Base-by-base conservation (phyloP, 2,888 invertebrate species). In the Melitaea athalia region DNA sequence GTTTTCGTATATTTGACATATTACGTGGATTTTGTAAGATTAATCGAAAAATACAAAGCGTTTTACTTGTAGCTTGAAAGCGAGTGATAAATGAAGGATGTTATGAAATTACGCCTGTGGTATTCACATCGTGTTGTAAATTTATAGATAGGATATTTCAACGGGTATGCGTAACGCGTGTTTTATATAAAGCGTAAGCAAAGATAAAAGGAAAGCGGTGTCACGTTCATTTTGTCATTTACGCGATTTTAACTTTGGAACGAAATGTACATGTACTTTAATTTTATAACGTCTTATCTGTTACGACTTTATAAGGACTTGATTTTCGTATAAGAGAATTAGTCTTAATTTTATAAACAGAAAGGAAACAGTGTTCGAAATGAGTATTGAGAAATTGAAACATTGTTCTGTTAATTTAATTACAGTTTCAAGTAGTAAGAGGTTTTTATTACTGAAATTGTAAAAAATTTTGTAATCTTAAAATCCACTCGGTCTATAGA, bases 41-140 rank as follows among this genome's bases (percentile, higher is more conserved):
- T 74, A 76, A 73, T 75, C 70, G 72, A 71, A 72, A 74, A 74
- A 74, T 72, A 74, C 65, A 62, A 50, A 45, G 70, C 71, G 63
- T 71, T 70, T 64, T 69, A 65, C 75, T 71, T 73, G 67, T 66
- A 69, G 69, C 69, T 53, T 66, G 68, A 67, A 70, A 66, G 69
- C 70, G 59, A 53, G 69, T 75, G 74, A 75, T 76, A 75, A 75
- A 76, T 76, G 73, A 69, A 72, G 69, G 72, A 67, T 75, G 72
- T 70, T 74, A 73, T 70, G 67, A 73, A 73, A 72, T 72, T 71
- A 72, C 68, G 68, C 67, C 59, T 59, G 63, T 47, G 59, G 63
- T 73, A 70, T 70, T 71, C 68, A 70, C 63, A 49, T 70, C 69
- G 59, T 68, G 62, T 65, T 59, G 60, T 67, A 63, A 65, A 72